A percentile compares a stretch with the other conserved stretches of the same genome.
phyloP scores from a whole-genome alignment of 2,113 vertebrate genomes.

The Probosciger aterrimus region DNA sequence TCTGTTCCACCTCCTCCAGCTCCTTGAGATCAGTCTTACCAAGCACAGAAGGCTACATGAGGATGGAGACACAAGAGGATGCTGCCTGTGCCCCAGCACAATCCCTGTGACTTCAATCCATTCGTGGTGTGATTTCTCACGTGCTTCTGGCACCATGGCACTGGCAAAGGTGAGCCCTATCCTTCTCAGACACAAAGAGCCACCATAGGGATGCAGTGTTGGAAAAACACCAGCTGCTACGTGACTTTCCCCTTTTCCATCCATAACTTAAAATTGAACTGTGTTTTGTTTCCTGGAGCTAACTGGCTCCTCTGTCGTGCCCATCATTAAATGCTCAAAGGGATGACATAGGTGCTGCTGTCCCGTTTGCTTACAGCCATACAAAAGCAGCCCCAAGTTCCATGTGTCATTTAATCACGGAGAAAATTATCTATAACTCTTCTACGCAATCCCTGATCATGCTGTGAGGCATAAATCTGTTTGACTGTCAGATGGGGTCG shows the following conservation, averaged over 20 bases:
- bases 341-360: background rate
- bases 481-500: accelerated
- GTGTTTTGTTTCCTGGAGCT: background rate
- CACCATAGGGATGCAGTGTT: background rate
- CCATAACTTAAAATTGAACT: background rate
- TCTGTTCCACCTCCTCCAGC: background rate
- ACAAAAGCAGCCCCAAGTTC: background rate
- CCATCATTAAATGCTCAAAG: background rate
- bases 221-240: background rate
- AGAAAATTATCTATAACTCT: background rate
- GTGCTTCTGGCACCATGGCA: accelerated
- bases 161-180: background rate
- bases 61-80: accelerated
- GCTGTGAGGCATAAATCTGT: background rate
- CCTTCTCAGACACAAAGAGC: background rate
- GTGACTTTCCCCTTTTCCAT: background rate
- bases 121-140: accelerated
- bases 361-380: background rate
- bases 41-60: accelerated
- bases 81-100: background rate
- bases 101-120: background rate
- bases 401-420: background rate
- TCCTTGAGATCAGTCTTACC: background rate
- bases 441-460: background rate
- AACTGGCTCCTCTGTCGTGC: background rate